phyloP scores from a whole-genome alignment of 1,140 invertebrate species.

The Philopotamus ludificatus region DNA sequence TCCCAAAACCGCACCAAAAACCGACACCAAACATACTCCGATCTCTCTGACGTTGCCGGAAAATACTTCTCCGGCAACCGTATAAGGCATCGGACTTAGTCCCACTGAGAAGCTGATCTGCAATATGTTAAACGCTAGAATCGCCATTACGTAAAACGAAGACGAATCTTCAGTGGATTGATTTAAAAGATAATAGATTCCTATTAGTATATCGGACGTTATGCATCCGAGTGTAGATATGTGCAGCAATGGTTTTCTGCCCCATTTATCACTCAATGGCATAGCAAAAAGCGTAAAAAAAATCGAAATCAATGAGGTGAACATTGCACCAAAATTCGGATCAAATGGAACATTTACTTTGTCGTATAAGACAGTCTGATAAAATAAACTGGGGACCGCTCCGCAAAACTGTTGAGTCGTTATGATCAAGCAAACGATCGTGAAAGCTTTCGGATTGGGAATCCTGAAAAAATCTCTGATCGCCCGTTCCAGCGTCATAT shows the following conservation, averaged over 20 bases:
- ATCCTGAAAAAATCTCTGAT: conserved; percentile 17
- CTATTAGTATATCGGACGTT: conserved; percentile 7
- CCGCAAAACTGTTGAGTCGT: conserved; percentile 17
- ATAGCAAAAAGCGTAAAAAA: conserved; percentile 12
- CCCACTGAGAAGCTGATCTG: conserved; percentile 17
- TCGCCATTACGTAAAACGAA: conserved; percentile 13
- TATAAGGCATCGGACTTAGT: conserved; percentile 28
- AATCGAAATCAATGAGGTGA: conserved; percentile 7
- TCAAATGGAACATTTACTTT: conserved; percentile 13
- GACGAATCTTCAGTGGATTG: not conserved
- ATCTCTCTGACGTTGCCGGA: conserved; percentile 31
- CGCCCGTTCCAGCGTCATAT: conserved; percentile 10
- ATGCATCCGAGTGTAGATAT: conserved; percentile 25
- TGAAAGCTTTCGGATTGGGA: conserved; percentile 24
- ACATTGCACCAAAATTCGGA: conserved; percentile 16
- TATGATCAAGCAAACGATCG: conserved; percentile 19
- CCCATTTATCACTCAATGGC: conserved; percentile 5
- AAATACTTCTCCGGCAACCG: conserved; percentile 31
- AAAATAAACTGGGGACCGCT: conserved; percentile 1
- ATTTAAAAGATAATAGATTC: conserved; percentile 8
- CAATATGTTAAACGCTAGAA: conserved; percentile 22
- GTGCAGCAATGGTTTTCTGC: conserved; percentile 26
- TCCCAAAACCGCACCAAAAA: conserved; percentile 25
- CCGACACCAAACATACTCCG: conserved; percentile 24
- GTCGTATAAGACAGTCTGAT: conserved; percentile 19